Evolutionary conservation across 2,797 vertebrate species (phyloP).

Genomic region (Lates japonicus): DNA sequence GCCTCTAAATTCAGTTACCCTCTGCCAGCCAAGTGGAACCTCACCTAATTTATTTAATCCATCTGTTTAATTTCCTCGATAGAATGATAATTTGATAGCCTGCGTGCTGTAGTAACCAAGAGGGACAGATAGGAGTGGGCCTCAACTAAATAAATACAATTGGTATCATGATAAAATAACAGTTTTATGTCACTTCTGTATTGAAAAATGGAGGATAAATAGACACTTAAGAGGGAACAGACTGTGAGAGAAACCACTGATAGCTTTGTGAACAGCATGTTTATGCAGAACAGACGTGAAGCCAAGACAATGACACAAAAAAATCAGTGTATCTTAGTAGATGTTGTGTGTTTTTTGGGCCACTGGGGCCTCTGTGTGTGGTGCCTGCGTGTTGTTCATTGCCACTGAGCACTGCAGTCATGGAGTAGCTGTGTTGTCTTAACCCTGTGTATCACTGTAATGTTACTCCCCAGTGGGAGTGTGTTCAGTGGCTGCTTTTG

Average conservation of each 20-base stretch:
- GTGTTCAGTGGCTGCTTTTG: constrained; percentile 54
- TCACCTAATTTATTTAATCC: constrained; percentile 70
- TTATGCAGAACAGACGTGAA: constrained; percentile 33
- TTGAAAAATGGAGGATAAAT: not conserved
- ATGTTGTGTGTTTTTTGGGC: constrained; percentile 2
- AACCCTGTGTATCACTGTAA: constrained; percentile 64
- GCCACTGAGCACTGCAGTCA: constrained; percentile 53
- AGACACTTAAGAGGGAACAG: constrained; percentile 6
- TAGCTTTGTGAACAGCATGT: constrained; percentile 22
- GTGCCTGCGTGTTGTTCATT: constrained; percentile 28
- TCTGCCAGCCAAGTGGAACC: constrained; percentile 67
- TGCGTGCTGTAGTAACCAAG: constrained; percentile 11
- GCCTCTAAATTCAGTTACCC: constrained; percentile 66
- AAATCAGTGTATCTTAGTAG: not conserved
- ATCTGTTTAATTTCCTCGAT: constrained; percentile 67
- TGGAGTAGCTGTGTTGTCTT: constrained; percentile 59
- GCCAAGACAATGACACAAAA: not conserved
- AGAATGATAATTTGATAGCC: constrained; percentile 53
- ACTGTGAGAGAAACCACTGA: constrained; percentile 10
- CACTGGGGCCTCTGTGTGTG: constrained; percentile 16
- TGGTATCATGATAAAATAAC: not conserved
- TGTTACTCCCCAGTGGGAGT: constrained; percentile 53
- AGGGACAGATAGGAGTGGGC: constrained; percentile 19
- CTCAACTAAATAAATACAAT: constrained; percentile 10
- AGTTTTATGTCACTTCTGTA: not conserved